phyloP scores from a whole-genome alignment of 2,888 invertebrate species.

The Idaea aversata region DNA sequence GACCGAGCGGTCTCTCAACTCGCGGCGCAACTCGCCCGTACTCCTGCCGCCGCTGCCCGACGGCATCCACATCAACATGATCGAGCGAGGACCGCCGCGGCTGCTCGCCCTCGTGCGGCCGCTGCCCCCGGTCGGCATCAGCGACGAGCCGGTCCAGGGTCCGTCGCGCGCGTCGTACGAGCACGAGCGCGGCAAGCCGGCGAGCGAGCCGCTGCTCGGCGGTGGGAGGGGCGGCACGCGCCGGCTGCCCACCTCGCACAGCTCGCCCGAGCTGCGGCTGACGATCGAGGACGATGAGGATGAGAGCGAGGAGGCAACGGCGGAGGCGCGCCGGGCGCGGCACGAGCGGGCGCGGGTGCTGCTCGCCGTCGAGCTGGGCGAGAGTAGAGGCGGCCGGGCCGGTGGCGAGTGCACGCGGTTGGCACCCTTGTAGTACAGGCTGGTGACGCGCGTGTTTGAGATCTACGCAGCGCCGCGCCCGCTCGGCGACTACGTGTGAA shows the following conservation, averaged over 20 bases:
- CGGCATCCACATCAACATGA: conserved; percentile 85
- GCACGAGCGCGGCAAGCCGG: conserved; percentile 48
- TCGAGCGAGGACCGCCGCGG: conserved; percentile 71
- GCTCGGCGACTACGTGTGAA: conserved; percentile 30
- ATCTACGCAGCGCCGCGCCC: conserved; percentile 58
- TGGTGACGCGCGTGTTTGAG: conserved; percentile 73
- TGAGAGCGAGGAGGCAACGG: conserved; percentile 22
- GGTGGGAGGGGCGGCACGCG: conserved; percentile 37
- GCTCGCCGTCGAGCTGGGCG: conserved; percentile 64
- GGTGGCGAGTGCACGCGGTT: conserved; percentile 48
- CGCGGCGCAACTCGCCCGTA: conserved; percentile 66
- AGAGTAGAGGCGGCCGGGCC: conserved; percentile 43
- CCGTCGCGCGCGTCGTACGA: conserved; percentile 37
- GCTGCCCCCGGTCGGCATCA: conserved; percentile 35
- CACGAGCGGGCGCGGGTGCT: conserved; percentile 57
- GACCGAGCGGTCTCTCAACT: conserved; percentile 83
- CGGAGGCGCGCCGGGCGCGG: conserved; percentile 25
- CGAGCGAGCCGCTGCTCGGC: conserved; percentile 71
- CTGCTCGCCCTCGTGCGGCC: conserved; percentile 63
- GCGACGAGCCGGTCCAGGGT: background rate
- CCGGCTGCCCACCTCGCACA: conserved; percentile 58
- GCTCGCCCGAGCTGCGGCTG: conserved; percentile 67
- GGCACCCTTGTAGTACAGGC: conserved; percentile 72
- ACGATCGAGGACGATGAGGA: conserved; percentile 13
- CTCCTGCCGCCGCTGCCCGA: conserved; percentile 57